phyloP scores from a whole-genome alignment of 2,113 vertebrate species.

The Amphiprion percula region DNA sequence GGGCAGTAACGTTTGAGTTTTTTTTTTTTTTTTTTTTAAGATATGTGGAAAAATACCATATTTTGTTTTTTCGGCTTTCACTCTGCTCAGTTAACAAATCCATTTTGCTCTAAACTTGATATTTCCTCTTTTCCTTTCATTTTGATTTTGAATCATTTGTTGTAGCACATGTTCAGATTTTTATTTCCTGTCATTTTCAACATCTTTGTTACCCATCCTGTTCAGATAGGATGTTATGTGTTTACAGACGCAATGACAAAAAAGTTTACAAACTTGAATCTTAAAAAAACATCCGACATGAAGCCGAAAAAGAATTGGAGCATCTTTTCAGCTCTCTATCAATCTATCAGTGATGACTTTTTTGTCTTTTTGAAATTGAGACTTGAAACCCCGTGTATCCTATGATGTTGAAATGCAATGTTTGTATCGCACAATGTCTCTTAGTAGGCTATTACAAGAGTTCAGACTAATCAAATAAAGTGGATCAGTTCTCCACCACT shows the following conservation, averaged over 20 bases:
- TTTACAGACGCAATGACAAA: constrained; percentile 85
- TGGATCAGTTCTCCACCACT: constrained; percentile 87
- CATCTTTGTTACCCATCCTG: constrained; percentile 78
- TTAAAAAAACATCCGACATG: constrained; percentile 79
- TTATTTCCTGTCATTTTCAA: constrained; percentile 71
- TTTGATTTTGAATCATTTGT: constrained; percentile 70
- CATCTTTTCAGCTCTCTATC: constrained; percentile 74
- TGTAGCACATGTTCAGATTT: constrained; percentile 77
- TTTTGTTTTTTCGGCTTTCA: constrained; percentile 61
- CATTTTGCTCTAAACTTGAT: constrained; percentile 69
- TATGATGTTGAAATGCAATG: constrained; percentile 85
- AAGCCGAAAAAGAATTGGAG: constrained; percentile 80
- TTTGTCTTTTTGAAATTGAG: constrained; percentile 82
- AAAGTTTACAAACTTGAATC: constrained; percentile 86
- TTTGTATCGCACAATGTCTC: constrained; percentile 88
- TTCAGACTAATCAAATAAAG: constrained; percentile 93
- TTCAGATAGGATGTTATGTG: constrained; percentile 81
- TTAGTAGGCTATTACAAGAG: constrained; percentile 89
- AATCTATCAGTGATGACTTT: constrained; percentile 76
- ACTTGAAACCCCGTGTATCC: constrained; percentile 89
- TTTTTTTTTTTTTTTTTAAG: constrained; percentile 45
- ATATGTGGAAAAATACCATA: constrained; percentile 57
- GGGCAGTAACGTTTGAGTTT: constrained; percentile 51
- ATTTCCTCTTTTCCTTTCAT: constrained; percentile 56
- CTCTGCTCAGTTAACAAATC: constrained; percentile 70